Percentiles rank a stretch among this genome's conserved stretches.
These are phyloP conservation scores for Drosophila persimilis DNA, from an alignment of 1,140 invertebrate genomes.

Conservation along the genomic window DNA sequence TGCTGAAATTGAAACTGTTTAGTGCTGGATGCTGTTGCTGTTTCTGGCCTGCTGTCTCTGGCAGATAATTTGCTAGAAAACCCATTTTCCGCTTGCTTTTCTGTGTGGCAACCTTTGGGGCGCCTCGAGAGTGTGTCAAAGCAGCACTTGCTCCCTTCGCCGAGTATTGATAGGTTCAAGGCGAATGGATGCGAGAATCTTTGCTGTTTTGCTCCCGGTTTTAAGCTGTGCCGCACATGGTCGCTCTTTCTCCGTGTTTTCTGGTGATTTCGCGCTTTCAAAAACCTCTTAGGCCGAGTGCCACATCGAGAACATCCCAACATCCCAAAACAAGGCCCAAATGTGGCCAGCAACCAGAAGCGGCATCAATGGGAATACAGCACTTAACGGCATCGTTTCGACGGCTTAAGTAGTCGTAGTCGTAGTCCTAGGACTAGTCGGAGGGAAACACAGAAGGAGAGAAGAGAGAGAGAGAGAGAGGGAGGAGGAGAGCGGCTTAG, in stretches of 20 bases:
- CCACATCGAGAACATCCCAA: slow-evolving; percentile 3
- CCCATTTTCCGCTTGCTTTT: slow-evolving; percentile 75
- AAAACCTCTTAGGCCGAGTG: slow-evolving; percentile 44
- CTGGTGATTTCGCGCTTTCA: slow-evolving; percentile 30
- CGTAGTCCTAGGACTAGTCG: neutral
- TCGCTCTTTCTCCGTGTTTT: too few species aligned
- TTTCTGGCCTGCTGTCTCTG: slow-evolving; percentile 15
- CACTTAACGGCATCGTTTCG: slow-evolving; percentile 71
- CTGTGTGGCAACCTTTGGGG: slow-evolving; percentile 2
- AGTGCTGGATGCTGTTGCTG: slow-evolving; percentile 29
- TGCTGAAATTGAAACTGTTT: slow-evolving; percentile 76
- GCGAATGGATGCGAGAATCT: neutral
- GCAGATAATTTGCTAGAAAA: slow-evolving; percentile 80
- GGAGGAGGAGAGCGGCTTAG: slow-evolving; percentile 14
- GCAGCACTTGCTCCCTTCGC: neutral
- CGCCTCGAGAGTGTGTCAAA: slow-evolving; percentile 4
- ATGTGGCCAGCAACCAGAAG: slow-evolving; percentile 11
- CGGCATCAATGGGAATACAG: slow-evolving; percentile 30
- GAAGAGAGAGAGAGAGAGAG: slow-evolving; percentile 19
- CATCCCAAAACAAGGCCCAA: slow-evolving; percentile 46
- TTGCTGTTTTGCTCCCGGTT: slow-evolving; percentile 6
- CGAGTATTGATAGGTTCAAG: slow-evolving; percentile 14
- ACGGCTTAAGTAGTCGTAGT: slow-evolving; percentile 69
- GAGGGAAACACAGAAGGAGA: slow-evolving; percentile 11
- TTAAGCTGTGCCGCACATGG: slow-evolving; percentile 37